Conservation (phyloP, 1,140 invertebrate genomes). For the Hetaerina americana region DNA sequence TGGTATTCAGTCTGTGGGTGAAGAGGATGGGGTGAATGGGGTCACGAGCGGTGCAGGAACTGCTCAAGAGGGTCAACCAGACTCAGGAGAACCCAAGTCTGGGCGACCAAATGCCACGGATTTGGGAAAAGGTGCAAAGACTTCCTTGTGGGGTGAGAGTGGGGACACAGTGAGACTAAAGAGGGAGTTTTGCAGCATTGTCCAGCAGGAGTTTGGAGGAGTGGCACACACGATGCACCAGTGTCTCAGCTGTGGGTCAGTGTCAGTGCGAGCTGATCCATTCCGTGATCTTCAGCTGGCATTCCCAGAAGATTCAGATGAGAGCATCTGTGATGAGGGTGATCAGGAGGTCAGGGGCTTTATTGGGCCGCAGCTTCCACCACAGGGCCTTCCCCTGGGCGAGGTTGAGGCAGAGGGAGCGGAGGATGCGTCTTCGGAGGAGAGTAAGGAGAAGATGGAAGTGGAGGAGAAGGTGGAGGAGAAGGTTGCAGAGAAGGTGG, state of each 20-base stretch:
- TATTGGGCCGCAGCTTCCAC: background rate
- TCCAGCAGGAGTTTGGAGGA: slow-evolving; percentile 60
- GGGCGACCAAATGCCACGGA: background rate
- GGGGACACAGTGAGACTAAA: background rate
- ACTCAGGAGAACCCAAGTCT: no score
- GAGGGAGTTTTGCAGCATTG: slow-evolving; percentile 28
- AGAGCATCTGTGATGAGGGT: slow-evolving; percentile 19
- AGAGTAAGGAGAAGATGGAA: background rate
- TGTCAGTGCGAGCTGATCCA: slow-evolving; percentile 55
- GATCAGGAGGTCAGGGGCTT: background rate
- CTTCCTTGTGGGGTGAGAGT: background rate
- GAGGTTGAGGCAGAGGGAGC: background rate
- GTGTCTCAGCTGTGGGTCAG: slow-evolving; percentile 52
- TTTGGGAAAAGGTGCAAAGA: background rate
- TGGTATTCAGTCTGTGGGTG: slow-evolving; percentile 33
- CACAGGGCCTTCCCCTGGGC: background rate
- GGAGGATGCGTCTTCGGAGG: slow-evolving; percentile 1
- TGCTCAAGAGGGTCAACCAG: background rate
- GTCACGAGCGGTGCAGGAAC: background rate
- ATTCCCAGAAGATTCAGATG: slow-evolving; percentile 45
- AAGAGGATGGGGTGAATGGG: slow-evolving; percentile 19
- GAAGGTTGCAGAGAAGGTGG: background rate
- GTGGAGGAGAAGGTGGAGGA: background rate
- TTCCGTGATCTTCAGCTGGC: slow-evolving; percentile 71
- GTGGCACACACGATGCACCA: slow-evolving; percentile 53